A percentile compares a stretch with the other conserved stretches of the same genome.
phyloP scores from a whole-genome alignment of 1,140 invertebrate species.

The Drosophila nigromelanica region DNA sequence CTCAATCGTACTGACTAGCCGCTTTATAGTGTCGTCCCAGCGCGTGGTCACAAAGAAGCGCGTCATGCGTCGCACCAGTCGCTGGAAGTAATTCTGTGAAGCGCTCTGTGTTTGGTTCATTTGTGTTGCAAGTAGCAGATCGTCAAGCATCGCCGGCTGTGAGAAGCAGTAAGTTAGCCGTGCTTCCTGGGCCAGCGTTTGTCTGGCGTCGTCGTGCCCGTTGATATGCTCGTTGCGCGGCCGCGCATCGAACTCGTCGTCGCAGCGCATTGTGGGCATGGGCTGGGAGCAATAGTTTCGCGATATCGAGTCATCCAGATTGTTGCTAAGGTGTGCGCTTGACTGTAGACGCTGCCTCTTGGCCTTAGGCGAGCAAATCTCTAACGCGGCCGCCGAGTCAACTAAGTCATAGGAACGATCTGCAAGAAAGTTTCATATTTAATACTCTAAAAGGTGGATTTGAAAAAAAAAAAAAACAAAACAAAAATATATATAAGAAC shows the following conservation, averaged over 20 bases:
- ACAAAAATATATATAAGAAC: background rate
- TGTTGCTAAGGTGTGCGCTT: conserved; percentile 68
- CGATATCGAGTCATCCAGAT: conserved; percentile 77
- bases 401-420: conserved; percentile 79
- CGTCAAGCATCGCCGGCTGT: conserved; percentile 92
- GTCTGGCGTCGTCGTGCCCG: conserved; percentile 69
- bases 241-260: conserved; percentile 79
- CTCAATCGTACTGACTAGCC: conserved; percentile 87
- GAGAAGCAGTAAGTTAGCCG: conserved; percentile 89
- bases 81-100: conserved; percentile 88
- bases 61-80: conserved; percentile 95
- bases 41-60: conserved; percentile 92
- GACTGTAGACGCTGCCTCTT: conserved; percentile 78
- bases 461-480: background rate
- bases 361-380: conserved; percentile 71
- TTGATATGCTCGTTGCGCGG: conserved; percentile 58
- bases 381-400: conserved; percentile 74
- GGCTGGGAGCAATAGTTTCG: conserved; percentile 82
- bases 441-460: background rate
- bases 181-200: conserved; percentile 66
- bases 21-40: conserved; percentile 87
- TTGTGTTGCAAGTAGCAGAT: conserved; percentile 92
- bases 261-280: conserved; percentile 74
- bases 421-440: conserved; percentile 21
- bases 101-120: conserved; percentile 87